A percentile compares a stretch with the other conserved stretches of the same genome.
Evolutionary conservation across 1,140 invertebrate genomes (phyloP).

Genomic region (Drosophila tani): DNA sequence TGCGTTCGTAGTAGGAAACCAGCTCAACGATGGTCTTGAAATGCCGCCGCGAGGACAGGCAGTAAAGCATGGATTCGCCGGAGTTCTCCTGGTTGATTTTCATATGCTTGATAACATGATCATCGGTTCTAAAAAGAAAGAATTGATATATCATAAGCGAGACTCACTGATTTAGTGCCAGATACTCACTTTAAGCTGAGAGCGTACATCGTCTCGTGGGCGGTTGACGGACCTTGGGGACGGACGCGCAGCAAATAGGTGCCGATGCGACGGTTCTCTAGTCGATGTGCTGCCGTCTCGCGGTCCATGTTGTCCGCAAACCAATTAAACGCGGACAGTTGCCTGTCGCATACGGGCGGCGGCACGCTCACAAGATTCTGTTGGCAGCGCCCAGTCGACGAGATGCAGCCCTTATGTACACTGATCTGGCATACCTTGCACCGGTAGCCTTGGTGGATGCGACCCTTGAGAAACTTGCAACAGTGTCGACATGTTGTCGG

Average conservation of each 20-base stretch:
- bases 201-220: conserved; percentile 91
- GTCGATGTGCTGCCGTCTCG: conserved; percentile 90
- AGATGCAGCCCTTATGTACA: conserved; percentile 92
- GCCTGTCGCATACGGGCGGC: conserved; percentile 85
- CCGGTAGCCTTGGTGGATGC: conserved; percentile 91
- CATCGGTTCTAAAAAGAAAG: conserved; percentile 67
- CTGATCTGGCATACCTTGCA: conserved; percentile 90
- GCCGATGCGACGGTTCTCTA: conserved; percentile 93
- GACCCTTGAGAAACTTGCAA: conserved; percentile 94
- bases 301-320: conserved; percentile 95
- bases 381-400: conserved; percentile 89
- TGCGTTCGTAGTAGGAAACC: conserved; percentile 95
- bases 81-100: conserved; percentile 90
- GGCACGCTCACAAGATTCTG: conserved; percentile 85
- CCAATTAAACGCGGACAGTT: conserved; percentile 84
- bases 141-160: neutral
- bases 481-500: conserved; percentile 93
- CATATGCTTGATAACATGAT: conserved; percentile 92
- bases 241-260: conserved; percentile 95
- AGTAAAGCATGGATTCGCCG: conserved; percentile 89
- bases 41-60: conserved; percentile 94
- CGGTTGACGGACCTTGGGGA: conserved; percentile 87
- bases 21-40: conserved; percentile 96
- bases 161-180: neutral
- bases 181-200: conserved; percentile 94